Percentiles rank a stretch among this genome's conserved stretches.
These are phyloP conservation scores for Gorsachius magnificus DNA, from an alignment of 2,797 vertebrate species.

Conservation along the genomic window DNA sequence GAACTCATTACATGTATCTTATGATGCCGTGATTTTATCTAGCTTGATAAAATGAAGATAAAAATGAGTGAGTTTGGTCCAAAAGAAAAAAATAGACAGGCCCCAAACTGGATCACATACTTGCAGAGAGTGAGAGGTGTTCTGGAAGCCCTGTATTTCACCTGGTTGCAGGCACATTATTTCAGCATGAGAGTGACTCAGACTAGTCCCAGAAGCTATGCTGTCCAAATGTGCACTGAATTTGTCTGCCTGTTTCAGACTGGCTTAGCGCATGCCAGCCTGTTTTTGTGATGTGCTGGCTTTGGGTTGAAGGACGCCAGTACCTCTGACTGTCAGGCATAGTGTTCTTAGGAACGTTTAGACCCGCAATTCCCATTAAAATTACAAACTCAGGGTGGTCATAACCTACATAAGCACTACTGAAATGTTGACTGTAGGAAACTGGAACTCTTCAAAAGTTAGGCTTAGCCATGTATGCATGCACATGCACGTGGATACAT, in stretches of 20 bases:
- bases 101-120: not conserved
- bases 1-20: not conserved
- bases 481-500: not conserved
- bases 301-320: not conserved
- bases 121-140: not conserved
- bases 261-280: not conserved
- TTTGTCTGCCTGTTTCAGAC: not conserved
- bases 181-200: not conserved
- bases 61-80: not conserved
- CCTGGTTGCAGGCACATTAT: not conserved
- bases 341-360: not conserved
- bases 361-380: not conserved
- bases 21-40: not conserved
- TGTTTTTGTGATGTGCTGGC: not conserved
- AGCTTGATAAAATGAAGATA: not conserved
- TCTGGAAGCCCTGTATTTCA: not conserved
- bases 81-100: not conserved
- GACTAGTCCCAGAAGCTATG: not conserved
- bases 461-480: not conserved
- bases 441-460: not conserved
- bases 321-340: not conserved
- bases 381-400: not conserved
- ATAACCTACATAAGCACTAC: not conserved
- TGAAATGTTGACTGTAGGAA: not conserved
- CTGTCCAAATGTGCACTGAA: not conserved